Base-by-base conservation (phyloP, 2,113 vertebrate species). In the Alexandromys fortis region DNA sequence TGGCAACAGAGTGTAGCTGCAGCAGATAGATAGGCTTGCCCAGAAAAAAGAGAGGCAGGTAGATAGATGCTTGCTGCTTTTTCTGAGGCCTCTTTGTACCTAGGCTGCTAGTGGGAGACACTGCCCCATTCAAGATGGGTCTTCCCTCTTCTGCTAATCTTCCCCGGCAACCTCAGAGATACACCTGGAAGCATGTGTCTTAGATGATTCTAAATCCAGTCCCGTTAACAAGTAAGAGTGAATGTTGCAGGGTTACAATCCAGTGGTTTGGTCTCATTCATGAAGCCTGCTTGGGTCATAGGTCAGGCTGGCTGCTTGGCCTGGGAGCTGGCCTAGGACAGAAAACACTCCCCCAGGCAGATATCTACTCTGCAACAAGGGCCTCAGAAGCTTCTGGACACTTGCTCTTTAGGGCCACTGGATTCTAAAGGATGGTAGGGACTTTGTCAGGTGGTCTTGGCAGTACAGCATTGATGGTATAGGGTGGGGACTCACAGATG, bases 211-310 rank as follows among this genome's bases (percentile, higher is more conserved):
- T 88, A 55, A 52, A 38, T 38, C 16, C 13, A 28, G 86, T 73
- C 21, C 55, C 0, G 0, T 38, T 28, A 49, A 67, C 85, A 52
- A 52, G 6, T 11, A 16, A 35, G 45, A 38, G 35, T n/a, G 17
- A 14, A 21, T 11, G 26, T 52, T n/a, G 8, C 63, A 52, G 45
- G 30, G 63, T 47, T 52, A 33, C 17, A 55, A 21, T 11, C 58
- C 22, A 6, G 11, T 0, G 5, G 14, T 28, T 26, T 24, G 13
- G 55, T 35, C 61, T 63, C 0, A 1, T 26, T 61, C 7, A 11
- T 21, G 5, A 10, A 49, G n/a, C 33, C 16, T 58, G 42, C 12
- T 7, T n/a, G 38, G 26, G 76, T 3, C 14, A 3, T 17, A 55
- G 14, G 10, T 58, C 12, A 35, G 42, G 35, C 13, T 7, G 55